Percentiles rank a stretch among this genome's conserved stretches.
Evolutionary conservation across 2,888 invertebrate species (phyloP).

Genomic region (Deilephila elpenor): DNA sequence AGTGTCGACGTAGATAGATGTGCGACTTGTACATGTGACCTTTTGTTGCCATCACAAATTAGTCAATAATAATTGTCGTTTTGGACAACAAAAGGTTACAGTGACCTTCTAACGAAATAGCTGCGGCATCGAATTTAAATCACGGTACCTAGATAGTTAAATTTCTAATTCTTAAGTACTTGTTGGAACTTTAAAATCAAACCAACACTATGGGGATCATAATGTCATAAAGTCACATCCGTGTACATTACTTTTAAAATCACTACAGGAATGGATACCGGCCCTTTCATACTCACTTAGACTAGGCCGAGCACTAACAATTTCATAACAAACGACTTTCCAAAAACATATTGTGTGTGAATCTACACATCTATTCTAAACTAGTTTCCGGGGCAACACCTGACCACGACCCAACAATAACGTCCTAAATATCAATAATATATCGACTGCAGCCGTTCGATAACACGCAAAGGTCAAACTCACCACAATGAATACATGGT

Average conservation of each 20-base stretch:
- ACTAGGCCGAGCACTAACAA: background rate
- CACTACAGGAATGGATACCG: background rate
- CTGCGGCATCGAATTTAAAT: background rate
- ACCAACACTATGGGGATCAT: background rate
- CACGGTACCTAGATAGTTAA: background rate
- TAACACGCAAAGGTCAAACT: background rate
- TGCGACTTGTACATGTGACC: background rate
- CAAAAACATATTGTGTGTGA: background rate
- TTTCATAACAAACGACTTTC: constrained; percentile 6
- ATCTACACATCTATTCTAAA: constrained; percentile 1
- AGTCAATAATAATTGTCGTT: background rate
- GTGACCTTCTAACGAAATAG: background rate
- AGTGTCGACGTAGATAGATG: background rate
- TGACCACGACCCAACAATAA: constrained; percentile 10
- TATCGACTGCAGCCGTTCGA: background rate
- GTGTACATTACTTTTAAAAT: constrained; percentile 3
- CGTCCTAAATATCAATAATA: constrained; percentile 2
- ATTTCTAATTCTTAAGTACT: constrained; percentile 7
- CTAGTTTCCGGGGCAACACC: constrained; percentile 11
- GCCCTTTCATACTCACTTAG: background rate
- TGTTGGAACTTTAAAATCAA: background rate
- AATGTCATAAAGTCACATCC: constrained; percentile 5
- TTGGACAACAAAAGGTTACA: background rate
- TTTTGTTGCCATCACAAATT: background rate
- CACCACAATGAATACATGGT: background rate